phyloP scores from a whole-genome alignment of 2,797 vertebrate species.

The Paratrypauchen microcephalus region DNA sequence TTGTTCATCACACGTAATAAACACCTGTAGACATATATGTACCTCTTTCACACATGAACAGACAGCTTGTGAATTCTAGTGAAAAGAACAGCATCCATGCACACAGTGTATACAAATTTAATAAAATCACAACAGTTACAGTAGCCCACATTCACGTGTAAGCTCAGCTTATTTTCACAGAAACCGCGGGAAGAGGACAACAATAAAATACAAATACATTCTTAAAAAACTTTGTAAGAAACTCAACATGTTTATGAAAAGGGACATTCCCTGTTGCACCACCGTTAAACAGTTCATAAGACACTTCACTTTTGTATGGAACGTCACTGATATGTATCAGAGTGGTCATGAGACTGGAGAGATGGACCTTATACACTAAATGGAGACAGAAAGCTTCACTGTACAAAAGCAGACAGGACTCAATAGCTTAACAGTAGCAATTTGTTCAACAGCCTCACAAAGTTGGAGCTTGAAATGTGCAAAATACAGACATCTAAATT shows the following conservation, averaged over 20 bases:
- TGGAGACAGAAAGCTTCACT: conserved; percentile 77
- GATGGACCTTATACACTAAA: conserved; percentile 76
- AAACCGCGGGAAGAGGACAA: conserved; percentile 93
- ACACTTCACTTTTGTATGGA: conserved; percentile 79
- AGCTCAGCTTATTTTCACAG: conserved; percentile 98
- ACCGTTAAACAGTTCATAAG: conserved; percentile 82
- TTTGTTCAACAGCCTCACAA: conserved; percentile 77
- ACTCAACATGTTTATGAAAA: conserved; percentile 90
- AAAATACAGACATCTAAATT: conserved; percentile 78
- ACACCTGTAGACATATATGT: conserved; percentile 54
- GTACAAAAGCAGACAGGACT: conserved; percentile 82
- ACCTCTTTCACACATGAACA: conserved; percentile 53
- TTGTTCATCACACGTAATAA: conserved; percentile 51
- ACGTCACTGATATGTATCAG: conserved; percentile 80
- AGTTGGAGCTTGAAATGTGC: conserved; percentile 75
- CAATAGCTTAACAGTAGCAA: conserved; percentile 80
- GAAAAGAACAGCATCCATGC: conserved; percentile 93
- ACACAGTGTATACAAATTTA: conserved; percentile 99
- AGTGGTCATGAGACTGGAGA: conserved; percentile 71
- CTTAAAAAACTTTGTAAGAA: conserved; percentile 91
- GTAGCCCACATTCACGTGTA: conserved; percentile 98
- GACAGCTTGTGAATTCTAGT: conserved; percentile 59
- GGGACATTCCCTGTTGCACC: conserved; percentile 89
- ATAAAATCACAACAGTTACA: conserved; percentile 97
- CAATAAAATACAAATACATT: conserved; percentile 98